Evolutionary conservation across 1,140 invertebrate species (phyloP).

Genomic region (Zaprionus taronus): DNA sequence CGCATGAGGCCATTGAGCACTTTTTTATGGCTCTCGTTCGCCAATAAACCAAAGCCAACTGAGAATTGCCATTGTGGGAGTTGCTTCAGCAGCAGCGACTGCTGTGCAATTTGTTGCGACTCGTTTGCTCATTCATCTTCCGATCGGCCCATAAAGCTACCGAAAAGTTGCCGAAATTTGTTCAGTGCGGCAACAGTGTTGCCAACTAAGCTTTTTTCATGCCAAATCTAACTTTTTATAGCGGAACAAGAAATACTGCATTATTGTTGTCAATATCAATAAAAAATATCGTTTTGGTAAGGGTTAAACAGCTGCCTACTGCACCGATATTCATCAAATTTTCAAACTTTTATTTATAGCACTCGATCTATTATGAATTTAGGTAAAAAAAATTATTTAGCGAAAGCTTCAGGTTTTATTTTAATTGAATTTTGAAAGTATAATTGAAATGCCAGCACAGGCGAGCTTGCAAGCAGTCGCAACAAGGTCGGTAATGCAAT

Average conservation of each 20-base stretch:
- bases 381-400: too few relatives aligned
- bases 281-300: not conserved
- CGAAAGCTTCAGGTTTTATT: too few relatives aligned
- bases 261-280: not conserved
- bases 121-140: constrained; percentile 38
- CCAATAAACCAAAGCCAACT: constrained; percentile 65
- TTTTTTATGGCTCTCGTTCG: constrained; percentile 61
- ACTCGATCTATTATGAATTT: too few relatives aligned
- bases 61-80: constrained; percentile 71
- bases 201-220: not conserved
- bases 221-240: not conserved
- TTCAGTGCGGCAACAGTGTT: not conserved
- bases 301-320: too few relatives aligned
- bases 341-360: too few relatives aligned
- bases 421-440: too few relatives aligned
- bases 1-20: constrained; percentile 61
- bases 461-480: too few relatives aligned
- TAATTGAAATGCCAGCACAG: too few relatives aligned
- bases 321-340: too few relatives aligned
- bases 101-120: constrained; percentile 21
- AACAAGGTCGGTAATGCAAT: too few relatives aligned
- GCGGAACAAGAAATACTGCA: not conserved
- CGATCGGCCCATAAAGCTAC: constrained; percentile 30
- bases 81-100: constrained; percentile 33
- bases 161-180: constrained; percentile 21